Evolutionary conservation across 53 echinoderm and acorn worm genomes (phyloP).

Genomic region (Arbacia lixula): DNA sequence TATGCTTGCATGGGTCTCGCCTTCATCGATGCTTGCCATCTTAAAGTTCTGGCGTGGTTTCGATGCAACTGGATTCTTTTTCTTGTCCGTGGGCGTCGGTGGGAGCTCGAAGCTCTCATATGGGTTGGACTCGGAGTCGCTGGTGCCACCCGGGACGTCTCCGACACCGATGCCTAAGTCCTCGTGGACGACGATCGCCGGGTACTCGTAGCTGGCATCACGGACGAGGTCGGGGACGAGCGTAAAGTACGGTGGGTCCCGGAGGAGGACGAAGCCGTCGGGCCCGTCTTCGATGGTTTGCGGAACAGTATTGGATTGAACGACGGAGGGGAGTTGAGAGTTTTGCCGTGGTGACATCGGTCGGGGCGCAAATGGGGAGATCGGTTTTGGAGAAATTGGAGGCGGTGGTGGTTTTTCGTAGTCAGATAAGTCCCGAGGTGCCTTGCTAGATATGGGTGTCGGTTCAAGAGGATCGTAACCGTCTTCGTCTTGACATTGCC

Average conservation of each 20-base stretch:
- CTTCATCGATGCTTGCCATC: not conserved
- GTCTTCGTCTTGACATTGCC: not conserved
- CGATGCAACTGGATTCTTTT: not conserved
- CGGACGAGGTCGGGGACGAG: conserved; percentile 35
- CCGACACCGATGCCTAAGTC: not conserved
- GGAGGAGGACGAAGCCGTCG: conserved; percentile 15
- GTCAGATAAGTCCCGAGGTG: conserved; percentile 18
- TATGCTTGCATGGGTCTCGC: not conserved
- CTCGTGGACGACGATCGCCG: conserved; percentile 4
- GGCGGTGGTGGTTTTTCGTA: conserved; percentile 17
- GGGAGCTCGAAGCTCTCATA: conserved; percentile 55
- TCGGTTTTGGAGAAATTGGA: conserved; percentile 33
- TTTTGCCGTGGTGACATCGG: conserved; percentile 33
- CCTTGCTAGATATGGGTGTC: not conserved
- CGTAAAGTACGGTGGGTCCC: conserved; percentile 42
- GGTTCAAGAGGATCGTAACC: conserved; percentile 33
- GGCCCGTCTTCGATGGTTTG: not conserved
- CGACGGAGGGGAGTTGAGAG: not conserved
- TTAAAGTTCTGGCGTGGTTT: conserved; percentile 10
- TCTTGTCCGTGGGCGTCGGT: conserved; percentile 9
- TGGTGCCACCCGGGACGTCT: not conserved
- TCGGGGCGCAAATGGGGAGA: conserved; percentile 14
- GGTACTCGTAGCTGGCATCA: conserved; percentile 55
- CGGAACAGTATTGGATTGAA: not conserved
- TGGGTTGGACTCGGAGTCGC: conserved; percentile 33